Evolutionary conservation across 2,113 vertebrate species (phyloP).

Genomic region (Shinisaurus crocodilurus): DNA sequence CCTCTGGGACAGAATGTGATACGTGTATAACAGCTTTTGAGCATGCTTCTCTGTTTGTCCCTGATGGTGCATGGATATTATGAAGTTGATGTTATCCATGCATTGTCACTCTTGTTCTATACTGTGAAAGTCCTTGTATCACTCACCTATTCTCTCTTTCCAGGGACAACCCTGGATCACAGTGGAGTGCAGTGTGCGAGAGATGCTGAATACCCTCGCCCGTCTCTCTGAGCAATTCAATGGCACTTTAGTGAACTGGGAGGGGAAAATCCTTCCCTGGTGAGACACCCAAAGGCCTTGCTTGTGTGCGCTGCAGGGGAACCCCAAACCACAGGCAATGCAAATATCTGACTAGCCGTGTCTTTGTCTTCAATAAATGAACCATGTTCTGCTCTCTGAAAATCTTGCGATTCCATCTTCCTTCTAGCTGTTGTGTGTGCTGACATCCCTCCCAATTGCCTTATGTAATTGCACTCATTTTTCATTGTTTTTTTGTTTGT

Average conservation of each 20-base stretch:
- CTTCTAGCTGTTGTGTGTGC: too few species aligned
- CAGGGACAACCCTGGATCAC: conserved; percentile 45
- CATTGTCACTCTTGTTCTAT: too few species aligned
- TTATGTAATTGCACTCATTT: too few species aligned
- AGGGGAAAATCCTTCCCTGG: conserved; percentile 53
- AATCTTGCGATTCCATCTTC: neutral
- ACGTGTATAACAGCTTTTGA: too few species aligned
- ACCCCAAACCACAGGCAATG: neutral
- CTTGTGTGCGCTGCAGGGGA: neutral
- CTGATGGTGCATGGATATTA: too few species aligned
- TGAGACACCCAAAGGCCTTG: conserved; percentile 11
- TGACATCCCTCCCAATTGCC: too few species aligned
- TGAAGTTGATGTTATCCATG: too few species aligned
- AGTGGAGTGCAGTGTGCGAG: conserved; percentile 38
- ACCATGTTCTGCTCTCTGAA: neutral
- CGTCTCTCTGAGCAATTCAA: conserved; percentile 61
- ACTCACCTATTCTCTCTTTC: neutral
- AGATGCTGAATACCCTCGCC: conserved; percentile 64
- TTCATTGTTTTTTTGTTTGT: too few species aligned
- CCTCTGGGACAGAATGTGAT: too few species aligned
- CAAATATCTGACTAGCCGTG: fast-evolving
- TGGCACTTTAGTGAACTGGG: conserved; percentile 27
- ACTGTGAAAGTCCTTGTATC: too few species aligned
- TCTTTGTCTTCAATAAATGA: conserved; percentile 27
- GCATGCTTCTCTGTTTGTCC: too few species aligned